Base-by-base conservation (phyloP, 2,888 invertebrate genomes). In the Eristalis tenax region DNA sequence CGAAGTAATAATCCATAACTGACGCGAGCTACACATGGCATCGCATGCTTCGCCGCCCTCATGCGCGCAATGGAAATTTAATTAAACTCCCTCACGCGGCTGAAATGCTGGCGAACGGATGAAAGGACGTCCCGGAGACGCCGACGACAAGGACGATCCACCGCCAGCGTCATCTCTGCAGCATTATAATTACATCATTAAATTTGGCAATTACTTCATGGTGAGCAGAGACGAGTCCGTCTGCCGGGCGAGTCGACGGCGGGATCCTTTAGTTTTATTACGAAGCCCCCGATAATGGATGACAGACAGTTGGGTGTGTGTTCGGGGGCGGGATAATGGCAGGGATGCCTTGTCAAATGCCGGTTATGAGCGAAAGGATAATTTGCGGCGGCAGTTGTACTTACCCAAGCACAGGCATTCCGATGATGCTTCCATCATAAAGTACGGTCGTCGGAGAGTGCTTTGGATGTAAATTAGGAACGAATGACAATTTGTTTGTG, bases 101-200 rank as follows among this genome's bases (percentile, higher is more conserved):
- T n/a, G n/a, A n/a, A n/a, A n/a, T n/a, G n/a, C n/a, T n/a, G n/a
- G n/a, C 13, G 10, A 56, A 56, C 18, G 13, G 5, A 22, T 38
- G 22, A n/a, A 68, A n/a, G 5, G 38, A 56, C 56, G 35, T 18
- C 5, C 22, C 26, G 32, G n/a, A 28, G 8, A 13, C 57, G 23
- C 1, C 23, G 26, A 13, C 11, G 15, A 32, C 56, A 56, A 22
- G 0, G 43, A 57, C 10, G 59, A n/a, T 73, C 73, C 23, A 69
- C 73, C 40, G 11, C 43, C 32, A 28, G 61, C 68, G 40, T 76
- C 59, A 69, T 59, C 65, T 64, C 64, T 28, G 73, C 64, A 64
- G 74, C 69, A 82, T 82, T 74, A 78, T 78, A 86, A 86, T 86
- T 77, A 86, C 77, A 70, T 86, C 85, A 77, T 86, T 82, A 86